Percentiles rank a stretch among this genome's conserved stretches.
Conservation (phyloP, 1,140 invertebrate species). For the Leguminivora glycinivorella region DNA sequence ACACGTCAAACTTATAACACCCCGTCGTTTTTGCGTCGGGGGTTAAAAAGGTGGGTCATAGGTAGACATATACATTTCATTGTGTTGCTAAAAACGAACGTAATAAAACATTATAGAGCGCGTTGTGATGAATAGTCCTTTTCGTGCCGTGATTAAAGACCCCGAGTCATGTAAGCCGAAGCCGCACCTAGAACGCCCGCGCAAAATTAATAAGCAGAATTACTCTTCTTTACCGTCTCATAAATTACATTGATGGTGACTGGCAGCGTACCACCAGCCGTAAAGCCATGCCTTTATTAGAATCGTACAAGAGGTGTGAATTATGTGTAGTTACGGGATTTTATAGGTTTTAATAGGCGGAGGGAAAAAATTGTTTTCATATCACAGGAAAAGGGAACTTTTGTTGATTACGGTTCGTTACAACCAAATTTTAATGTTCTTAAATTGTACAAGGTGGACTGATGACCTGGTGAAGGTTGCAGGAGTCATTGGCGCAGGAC, state of each 20-base stretch:
- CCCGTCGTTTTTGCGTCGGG: too few relatives aligned
- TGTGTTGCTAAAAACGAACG: neutral
- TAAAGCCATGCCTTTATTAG: conserved; percentile 55
- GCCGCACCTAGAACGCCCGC: conserved; percentile 52
- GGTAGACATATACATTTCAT: neutral
- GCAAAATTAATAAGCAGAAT: conserved; percentile 68
- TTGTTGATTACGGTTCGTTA: too few relatives aligned
- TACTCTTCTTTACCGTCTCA: conserved; percentile 62
- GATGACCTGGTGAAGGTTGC: too few relatives aligned
- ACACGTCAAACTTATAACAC: too few relatives aligned
- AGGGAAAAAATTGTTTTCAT: too few relatives aligned
- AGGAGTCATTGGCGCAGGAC: too few relatives aligned
- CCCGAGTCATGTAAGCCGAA: conserved; percentile 52
- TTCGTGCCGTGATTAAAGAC: conserved; percentile 55
- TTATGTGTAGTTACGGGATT: conserved; percentile 30
- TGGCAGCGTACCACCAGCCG: conserved; percentile 52
- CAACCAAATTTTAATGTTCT: too few relatives aligned
- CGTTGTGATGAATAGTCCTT: conserved; percentile 43
- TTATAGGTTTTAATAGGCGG: neutral
- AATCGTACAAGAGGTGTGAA: conserved; percentile 53
- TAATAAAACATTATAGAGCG: conserved; percentile 9
- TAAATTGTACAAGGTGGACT: too few relatives aligned
- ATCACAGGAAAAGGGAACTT: too few relatives aligned
- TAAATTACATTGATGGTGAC: conserved; percentile 68
- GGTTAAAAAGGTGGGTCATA: too few relatives aligned